phyloP scores from a whole-genome alignment of 2,888 invertebrate species.

The Eueremaeus valkanovi region DNA sequence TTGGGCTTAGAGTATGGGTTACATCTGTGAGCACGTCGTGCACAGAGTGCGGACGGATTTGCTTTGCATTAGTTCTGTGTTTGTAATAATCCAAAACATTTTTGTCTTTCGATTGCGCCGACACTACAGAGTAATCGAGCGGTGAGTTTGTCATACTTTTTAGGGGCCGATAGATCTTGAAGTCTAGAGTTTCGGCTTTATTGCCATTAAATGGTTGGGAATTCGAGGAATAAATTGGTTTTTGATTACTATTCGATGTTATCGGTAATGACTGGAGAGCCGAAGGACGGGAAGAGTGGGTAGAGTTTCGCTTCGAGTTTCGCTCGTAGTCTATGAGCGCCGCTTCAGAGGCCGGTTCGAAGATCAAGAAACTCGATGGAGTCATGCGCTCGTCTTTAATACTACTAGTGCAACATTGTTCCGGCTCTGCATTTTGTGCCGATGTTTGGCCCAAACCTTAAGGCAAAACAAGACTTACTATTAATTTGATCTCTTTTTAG shows the following conservation, averaged over 20 bases:
- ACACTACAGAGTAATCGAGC: constrained; percentile 59
- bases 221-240: constrained; percentile 9
- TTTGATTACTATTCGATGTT: constrained; percentile 9
- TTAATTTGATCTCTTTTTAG: too few species aligned
- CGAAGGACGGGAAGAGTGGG: neutral
- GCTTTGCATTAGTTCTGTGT: constrained; percentile 46
- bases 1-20: neutral
- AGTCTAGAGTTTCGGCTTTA: constrained; percentile 9
- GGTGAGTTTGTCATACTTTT: constrained; percentile 53
- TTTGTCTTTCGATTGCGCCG: constrained; percentile 53
- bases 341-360: constrained; percentile 25
- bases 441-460: constrained; percentile 6
- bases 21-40: constrained; percentile 30
- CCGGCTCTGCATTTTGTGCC: neutral
- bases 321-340: neutral
- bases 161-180: neutral
- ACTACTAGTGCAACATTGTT: neutral
- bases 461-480: too few species aligned
- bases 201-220: constrained; percentile 1
- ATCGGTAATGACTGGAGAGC: neutral
- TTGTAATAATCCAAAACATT: constrained; percentile 61
- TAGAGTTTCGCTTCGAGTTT: constrained; percentile 10
- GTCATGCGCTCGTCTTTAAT: constrained; percentile 9
- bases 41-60: constrained; percentile 32
- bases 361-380: constrained; percentile 12